Evolutionary conservation across 2,113 vertebrate species (phyloP), one percentile per base, ranked within the genome.

Genomic region (Eurystomus gularis): DNA sequence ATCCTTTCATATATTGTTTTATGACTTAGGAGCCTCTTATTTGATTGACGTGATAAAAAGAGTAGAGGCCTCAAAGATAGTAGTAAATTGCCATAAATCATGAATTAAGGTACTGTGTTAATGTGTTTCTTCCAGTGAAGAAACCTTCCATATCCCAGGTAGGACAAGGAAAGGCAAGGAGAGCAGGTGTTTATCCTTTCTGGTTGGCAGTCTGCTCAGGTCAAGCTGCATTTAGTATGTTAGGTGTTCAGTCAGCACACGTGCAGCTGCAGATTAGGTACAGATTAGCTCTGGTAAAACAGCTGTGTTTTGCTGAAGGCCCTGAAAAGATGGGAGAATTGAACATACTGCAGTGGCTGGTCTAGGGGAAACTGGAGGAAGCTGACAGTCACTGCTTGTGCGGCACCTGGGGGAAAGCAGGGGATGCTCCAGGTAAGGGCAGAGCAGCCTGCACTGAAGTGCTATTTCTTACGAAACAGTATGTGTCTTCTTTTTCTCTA

Each of bases 21-120:
- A 2, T 58, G 20, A 71, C 33, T 65, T 65, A n/a, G n/a, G 26
- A 72, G 58, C 23, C 26, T 39, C 23, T 39, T 4, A 79, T 25
- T 76, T 33, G 17, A 15, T 49, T 82, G 66, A 42, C 17, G n/a
- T n/a, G n/a, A n/a, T n/a, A n/a, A n/a, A n/a, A n/a, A n/a, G n/a
- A 26, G 17, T 10, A 24, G 19, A 40, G 14, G 10, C 33, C 18
- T 28, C 65, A 16, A 66, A 54, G 37, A 31, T 0, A 19, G n/a
- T 44, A 33, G 17, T 40, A 29, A 33, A 5, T 65, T 54, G 17
- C 25, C 1, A 0, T 33, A 23, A 78, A 5, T 23, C 17, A 16
- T 55, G 61, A 83, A 58, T n/a, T n/a, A n/a, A n/a, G n/a, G n/a
- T n/a, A 33, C 13, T 39, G 10, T 13, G 10, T 26, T 61, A 72